Evolutionary conservation across 2,888 invertebrate species (phyloP).

Genomic region (Calephelis perditalis): DNA sequence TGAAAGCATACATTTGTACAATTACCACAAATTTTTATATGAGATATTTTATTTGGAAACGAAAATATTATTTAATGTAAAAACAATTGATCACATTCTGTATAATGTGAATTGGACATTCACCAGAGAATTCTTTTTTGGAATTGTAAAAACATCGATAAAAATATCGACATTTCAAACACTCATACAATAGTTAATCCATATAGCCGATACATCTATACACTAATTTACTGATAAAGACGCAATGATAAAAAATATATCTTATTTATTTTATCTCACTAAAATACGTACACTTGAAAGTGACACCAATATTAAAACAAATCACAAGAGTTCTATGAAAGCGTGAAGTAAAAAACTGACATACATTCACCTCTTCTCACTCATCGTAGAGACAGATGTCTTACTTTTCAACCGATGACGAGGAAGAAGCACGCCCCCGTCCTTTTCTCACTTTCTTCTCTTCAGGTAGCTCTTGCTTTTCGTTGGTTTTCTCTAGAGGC

Average conservation of each 20-base stretch:
- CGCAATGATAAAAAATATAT: slow-evolving; percentile 38
- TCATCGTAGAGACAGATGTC: slow-evolving; percentile 16
- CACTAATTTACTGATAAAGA: slow-evolving; percentile 33
- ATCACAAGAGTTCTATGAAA: slow-evolving; percentile 19
- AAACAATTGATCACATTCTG: too few relatives aligned
- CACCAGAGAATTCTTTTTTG: too few relatives aligned
- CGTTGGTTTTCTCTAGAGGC: slow-evolving; percentile 36
- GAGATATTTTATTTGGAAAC: too few relatives aligned
- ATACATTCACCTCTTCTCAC: slow-evolving; percentile 21
- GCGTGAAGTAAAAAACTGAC: slow-evolving; percentile 13
- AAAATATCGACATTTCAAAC: slow-evolving; percentile 9
- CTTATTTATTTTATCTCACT: slow-evolving; percentile 38
- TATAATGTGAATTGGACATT: too few relatives aligned
- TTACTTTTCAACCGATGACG: slow-evolving; percentile 68
- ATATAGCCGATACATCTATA: slow-evolving; percentile 14
- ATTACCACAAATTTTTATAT: too few relatives aligned
- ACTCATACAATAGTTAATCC: slow-evolving; percentile 15
- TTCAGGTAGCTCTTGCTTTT: slow-evolving; percentile 44
- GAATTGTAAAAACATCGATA: slow-evolving; percentile 16
- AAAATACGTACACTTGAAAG: slow-evolving; percentile 27
- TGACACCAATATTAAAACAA: slow-evolving; percentile 32
- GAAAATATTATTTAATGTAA: too few relatives aligned
- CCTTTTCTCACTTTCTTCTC: slow-evolving; percentile 57
- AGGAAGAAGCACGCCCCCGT: slow-evolving; percentile 62
- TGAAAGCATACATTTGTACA: too few relatives aligned